Evolutionary conservation across 2,113 vertebrate species (phyloP).

Genomic region (Odocoileus hemionus): DNA sequence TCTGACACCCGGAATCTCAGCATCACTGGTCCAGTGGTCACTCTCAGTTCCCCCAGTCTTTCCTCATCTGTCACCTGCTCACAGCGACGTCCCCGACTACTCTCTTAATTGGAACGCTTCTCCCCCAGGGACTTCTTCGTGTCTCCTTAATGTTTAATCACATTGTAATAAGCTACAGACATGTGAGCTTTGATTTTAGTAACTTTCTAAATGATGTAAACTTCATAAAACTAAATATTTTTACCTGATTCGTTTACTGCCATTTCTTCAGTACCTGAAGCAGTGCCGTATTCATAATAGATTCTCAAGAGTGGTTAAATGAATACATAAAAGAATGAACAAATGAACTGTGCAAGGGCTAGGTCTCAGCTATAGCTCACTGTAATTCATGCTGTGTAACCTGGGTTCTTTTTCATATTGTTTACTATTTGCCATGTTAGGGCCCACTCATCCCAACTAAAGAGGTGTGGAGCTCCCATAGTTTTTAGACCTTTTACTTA

Average conservation of each 20-base stretch:
- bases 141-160: background rate
- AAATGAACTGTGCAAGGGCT: background rate
- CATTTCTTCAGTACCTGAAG: background rate
- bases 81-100: background rate
- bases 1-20: background rate
- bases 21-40: background rate
- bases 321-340: background rate
- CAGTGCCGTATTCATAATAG: background rate
- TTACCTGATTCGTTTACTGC: background rate
- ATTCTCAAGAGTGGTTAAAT: background rate
- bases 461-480: accelerated
- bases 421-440: background rate
- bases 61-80: background rate
- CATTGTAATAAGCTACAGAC: background rate
- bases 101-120: background rate
- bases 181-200: background rate
- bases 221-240: background rate
- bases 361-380: background rate
- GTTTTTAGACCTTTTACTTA: background rate
- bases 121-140: background rate
- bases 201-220: background rate
- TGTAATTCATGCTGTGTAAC: background rate
- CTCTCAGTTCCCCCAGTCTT: background rate
- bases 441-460: background rate
- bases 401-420: background rate